These are phyloP conservation scores for Cybosia mesomella DNA, from an alignment of 2,888 invertebrate genomes.

Conservation along the genomic window DNA sequence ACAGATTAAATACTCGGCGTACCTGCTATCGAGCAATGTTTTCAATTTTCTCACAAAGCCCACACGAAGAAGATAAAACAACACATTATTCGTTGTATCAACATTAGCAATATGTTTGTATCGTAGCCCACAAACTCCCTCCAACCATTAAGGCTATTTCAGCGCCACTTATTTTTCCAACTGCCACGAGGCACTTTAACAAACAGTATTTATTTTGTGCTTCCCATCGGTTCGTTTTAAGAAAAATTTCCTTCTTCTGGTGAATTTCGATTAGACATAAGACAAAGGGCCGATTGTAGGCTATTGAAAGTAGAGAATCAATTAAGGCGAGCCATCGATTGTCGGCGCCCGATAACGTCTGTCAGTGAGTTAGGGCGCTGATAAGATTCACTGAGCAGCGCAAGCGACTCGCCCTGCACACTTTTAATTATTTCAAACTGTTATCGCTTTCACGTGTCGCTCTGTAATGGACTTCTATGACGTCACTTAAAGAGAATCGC, in stretches of 20 bases:
- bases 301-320: constrained; percentile 77
- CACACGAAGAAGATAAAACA: constrained; percentile 28
- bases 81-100: constrained; percentile 32
- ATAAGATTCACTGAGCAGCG: constrained; percentile 62
- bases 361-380: constrained; percentile 68
- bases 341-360: constrained; percentile 72
- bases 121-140: constrained; percentile 33
- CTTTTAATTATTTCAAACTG: constrained; percentile 71
- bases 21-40: neutral
- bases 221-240: constrained; percentile 62
- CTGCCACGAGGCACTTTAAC: constrained; percentile 64
- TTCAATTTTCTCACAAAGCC: constrained; percentile 7
- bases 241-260: constrained; percentile 70
- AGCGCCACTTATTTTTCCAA: constrained; percentile 59
- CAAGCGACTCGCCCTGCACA: constrained; percentile 38
- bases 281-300: constrained; percentile 79
- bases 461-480: constrained; percentile 31
- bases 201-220: constrained; percentile 70
- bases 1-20: no score
- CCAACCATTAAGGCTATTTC: constrained; percentile 57
- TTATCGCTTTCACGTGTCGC: constrained; percentile 52
- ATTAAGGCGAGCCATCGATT: constrained; percentile 84
- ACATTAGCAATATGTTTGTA: constrained; percentile 47
- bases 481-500: constrained; percentile 25
- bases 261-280: constrained; percentile 80